Evolutionary conservation across 1,140 invertebrate genomes (phyloP).

Genomic region (Scaptomyza pallida): DNA sequence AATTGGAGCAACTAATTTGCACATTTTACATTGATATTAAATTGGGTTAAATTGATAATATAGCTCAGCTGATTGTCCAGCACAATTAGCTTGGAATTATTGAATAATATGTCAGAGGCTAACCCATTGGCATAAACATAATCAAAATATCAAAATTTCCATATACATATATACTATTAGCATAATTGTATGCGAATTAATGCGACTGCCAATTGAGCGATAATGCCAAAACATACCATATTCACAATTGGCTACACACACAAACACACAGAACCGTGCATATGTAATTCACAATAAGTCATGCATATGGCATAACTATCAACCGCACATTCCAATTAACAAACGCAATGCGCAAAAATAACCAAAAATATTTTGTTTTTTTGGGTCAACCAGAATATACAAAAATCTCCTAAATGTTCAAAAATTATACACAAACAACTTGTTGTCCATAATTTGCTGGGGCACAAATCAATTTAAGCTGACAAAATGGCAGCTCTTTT

Average conservation of each 20-base stretch:
- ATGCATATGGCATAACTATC: constrained; percentile 7
- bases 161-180: constrained; percentile 44
- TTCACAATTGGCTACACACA: constrained; percentile 22
- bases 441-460: no score
- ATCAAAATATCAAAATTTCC: constrained; percentile 21
- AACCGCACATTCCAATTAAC: constrained; percentile 34
- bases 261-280: not conserved
- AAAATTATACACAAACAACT: no score
- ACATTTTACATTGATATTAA: not conserved
- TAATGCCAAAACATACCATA: constrained; percentile 33
- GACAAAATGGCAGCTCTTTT: no score
- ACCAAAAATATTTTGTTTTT: constrained; percentile 2
- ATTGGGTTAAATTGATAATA: not conserved
- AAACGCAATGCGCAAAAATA: constrained; percentile 13
- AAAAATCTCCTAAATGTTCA: no score
- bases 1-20: constrained; percentile 3
- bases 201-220: constrained; percentile 45
- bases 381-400: not conserved
- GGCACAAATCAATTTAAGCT: no score
- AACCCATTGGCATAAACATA: constrained; percentile 7
- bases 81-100: constrained; percentile 21
- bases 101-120: constrained; percentile 11
- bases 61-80: constrained; percentile 2
- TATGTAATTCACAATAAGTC: constrained; percentile 1
- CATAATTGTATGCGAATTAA: constrained; percentile 37